phyloP scores from a whole-genome alignment of 2,797 vertebrate species.

The Meriones psammophilus region DNA sequence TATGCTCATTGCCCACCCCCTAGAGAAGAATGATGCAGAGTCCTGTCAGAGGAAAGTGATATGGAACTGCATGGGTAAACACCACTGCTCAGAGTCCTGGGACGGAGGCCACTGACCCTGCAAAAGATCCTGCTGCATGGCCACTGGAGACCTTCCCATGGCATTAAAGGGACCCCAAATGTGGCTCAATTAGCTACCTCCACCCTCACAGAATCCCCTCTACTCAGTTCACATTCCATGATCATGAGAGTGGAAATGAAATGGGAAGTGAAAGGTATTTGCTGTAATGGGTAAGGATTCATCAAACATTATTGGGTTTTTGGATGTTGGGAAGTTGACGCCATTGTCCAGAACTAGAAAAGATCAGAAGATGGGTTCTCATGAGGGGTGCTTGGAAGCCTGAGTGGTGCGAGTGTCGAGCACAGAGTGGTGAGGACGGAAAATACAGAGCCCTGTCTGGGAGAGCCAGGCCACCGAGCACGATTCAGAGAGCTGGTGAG shows the following conservation, averaged over 20 bases:
- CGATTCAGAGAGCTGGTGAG: not conserved
- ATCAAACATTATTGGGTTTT: conserved; percentile 10
- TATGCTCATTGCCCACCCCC: not conserved
- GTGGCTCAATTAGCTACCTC: not conserved
- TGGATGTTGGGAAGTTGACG: conserved; percentile 46
- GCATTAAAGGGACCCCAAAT: not conserved
- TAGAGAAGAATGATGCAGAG: not conserved
- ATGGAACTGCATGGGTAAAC: not conserved
- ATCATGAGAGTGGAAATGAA: not conserved
- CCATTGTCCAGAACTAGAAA: conserved; percentile 20
- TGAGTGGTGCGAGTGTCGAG: not conserved
- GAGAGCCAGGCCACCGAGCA: not conserved
- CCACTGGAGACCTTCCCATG: not conserved
- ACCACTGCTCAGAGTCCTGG: not conserved
- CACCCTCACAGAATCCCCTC: not conserved
- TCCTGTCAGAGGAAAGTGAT: not conserved
- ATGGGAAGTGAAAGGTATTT: not conserved
- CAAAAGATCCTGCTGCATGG: not conserved
- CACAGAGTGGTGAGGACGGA: not conserved
- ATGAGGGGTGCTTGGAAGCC: not conserved
- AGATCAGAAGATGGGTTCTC: not conserved
- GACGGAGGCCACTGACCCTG: not conserved
- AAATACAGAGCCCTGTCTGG: not conserved
- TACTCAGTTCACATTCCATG: not conserved
- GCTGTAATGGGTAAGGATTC: not conserved